A percentile compares a stretch with the other conserved stretches of the same genome.
These are phyloP conservation scores for Lagopus leucura DNA, from an alignment of 2,113 vertebrate species.

Conservation along the genomic window DNA sequence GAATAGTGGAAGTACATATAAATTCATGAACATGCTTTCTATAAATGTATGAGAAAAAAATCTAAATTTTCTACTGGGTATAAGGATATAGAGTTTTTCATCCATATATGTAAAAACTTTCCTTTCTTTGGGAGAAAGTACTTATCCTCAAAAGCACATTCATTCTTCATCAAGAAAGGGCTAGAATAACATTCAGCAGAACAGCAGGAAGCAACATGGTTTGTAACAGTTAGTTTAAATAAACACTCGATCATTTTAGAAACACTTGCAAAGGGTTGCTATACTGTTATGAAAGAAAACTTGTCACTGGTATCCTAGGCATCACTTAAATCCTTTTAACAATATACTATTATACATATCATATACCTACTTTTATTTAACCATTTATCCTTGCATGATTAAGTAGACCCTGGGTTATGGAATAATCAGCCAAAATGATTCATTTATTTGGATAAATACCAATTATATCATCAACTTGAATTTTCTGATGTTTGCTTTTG, in stretches of 20 bases:
- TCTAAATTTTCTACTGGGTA: not conserved
- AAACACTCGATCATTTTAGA: not conserved
- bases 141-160: not conserved
- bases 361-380: not conserved
- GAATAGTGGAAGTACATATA: not conserved
- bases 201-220: not conserved
- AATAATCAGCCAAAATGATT: not conserved
- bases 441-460: not conserved
- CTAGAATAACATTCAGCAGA: not conserved
- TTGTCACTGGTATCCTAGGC: not conserved
- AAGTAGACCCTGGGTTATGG: not conserved
- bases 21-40: not conserved
- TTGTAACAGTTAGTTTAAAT: not conserved
- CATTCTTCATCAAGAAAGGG: not conserved
- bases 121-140: not conserved
- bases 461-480: not conserved
- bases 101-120: not conserved
- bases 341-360: not conserved
- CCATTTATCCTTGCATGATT: not conserved
- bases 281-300: not conserved
- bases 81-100: not conserved
- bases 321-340: not conserved
- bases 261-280: not conserved
- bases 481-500: not conserved
- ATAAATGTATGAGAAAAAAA: not conserved